Conservation (phyloP, 2,797 vertebrate genomes). For the Mastacembelus armatus region DNA sequence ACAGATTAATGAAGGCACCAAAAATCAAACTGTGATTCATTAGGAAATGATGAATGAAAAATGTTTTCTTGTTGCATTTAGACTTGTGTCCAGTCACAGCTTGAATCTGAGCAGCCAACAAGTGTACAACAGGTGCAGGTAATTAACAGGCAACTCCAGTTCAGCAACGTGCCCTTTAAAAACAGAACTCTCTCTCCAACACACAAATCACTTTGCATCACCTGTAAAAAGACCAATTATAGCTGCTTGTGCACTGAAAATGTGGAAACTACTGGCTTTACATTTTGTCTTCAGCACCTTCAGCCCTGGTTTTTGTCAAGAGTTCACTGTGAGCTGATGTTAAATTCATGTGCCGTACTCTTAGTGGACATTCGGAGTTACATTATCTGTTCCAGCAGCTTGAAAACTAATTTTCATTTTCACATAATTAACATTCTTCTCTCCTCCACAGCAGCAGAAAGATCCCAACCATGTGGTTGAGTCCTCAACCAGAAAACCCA, state of each 20-base stretch:
- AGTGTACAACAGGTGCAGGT: conserved; percentile 1
- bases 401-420: too few relatives aligned
- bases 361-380: not conserved
- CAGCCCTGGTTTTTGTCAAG: not conserved
- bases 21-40: not conserved
- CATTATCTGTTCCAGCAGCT: not conserved
- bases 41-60: not conserved
- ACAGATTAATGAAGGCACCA: not conserved
- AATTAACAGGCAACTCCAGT: not conserved
- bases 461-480: not conserved
- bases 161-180: not conserved
- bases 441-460: not conserved
- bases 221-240: not conserved
- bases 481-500: not conserved
- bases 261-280: too few relatives aligned
- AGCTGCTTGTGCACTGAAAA: not conserved
- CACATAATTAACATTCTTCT: too few relatives aligned
- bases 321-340: not conserved
- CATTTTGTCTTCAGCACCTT: not conserved
- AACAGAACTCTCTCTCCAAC: not conserved
- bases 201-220: not conserved
- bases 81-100: not conserved
- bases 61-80: not conserved
- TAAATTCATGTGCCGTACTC: not conserved
- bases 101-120: not conserved